Evolutionary conservation across 2,888 invertebrate species (phyloP), one percentile per base, ranked within the genome.

Genomic region (Exocentrus adspersus): DNA sequence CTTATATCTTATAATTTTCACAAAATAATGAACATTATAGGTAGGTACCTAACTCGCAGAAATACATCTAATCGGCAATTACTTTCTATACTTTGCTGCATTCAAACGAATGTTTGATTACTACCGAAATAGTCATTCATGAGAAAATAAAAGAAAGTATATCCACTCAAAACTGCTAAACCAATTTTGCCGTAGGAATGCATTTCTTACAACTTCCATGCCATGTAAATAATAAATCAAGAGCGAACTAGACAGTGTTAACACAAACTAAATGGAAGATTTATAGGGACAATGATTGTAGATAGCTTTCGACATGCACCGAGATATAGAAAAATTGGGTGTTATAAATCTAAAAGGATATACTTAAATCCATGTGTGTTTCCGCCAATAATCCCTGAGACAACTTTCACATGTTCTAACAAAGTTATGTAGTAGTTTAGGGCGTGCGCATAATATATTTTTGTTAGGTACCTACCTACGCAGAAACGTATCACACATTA

Each of bases 181-280:
- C 4, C 24, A 24, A 7, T 24, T 24, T 24, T 5, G 24, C 3
- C 7, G 3, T 7, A 24, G 24, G 4, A 37, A 37, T 37, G 5
- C n/a, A 37, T 37, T 37, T 37, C 12, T 10, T 14, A 14, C 37
- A 12, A 37, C n/a, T n/a, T n/a, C n/a, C n/a, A n/a, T n/a, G n/a
- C n/a, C n/a, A n/a, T n/a, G n/a, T n/a, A n/a, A 37, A 12, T 37
- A 12, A 37, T 37, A 37, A 37, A 37, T 37, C 37, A 37, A 9
- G 37, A 12, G 37, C 12, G n/a, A 37, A 14, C n/a, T 37, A 37
- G 37, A n/a, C 37, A 37, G 4, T 24, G 37, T n/a, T n/a, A 37
- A 5, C 37, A 37, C 37, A 37, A 37, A 37, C 37, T 37, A 37
- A 37, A 37, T 37, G 37, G n/a, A 37, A 37, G 37, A 37, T 37